phyloP scores from a whole-genome alignment of 2,797 vertebrate species.

The Schizopygopsis malacanthus region DNA sequence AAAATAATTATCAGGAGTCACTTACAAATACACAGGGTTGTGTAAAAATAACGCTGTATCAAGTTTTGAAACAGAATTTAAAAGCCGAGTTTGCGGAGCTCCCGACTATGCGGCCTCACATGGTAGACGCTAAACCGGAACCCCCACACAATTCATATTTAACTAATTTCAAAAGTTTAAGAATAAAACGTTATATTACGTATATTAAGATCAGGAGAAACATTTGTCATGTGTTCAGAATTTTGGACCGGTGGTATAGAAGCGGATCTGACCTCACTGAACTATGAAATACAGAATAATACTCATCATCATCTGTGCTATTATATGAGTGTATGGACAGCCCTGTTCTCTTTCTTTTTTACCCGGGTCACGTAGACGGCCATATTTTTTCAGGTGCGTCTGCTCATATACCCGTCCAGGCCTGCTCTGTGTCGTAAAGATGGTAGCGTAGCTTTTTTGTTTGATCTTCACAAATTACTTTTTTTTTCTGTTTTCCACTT shows the following conservation, averaged over 20 bases:
- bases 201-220: neutral
- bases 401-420: neutral
- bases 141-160: no score
- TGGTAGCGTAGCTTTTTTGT: neutral
- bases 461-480: neutral
- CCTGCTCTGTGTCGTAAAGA: neutral
- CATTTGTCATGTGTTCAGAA: neutral
- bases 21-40: no score
- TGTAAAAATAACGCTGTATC: no score
- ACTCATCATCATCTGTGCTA: neutral
- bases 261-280: neutral
- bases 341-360: neutral
- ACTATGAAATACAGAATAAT: neutral
- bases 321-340: neutral
- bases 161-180: no score
- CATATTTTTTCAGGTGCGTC: neutral
- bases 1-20: no score
- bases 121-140: no score
- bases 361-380: neutral
- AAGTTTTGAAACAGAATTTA: no score
- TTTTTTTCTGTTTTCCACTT: conserved; percentile 13
- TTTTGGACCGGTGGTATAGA: neutral
- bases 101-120: no score
- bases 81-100: no score
- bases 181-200: no score